phyloP scores from a whole-genome alignment of 2,113 vertebrate species.

The Jaculus jaculus region DNA sequence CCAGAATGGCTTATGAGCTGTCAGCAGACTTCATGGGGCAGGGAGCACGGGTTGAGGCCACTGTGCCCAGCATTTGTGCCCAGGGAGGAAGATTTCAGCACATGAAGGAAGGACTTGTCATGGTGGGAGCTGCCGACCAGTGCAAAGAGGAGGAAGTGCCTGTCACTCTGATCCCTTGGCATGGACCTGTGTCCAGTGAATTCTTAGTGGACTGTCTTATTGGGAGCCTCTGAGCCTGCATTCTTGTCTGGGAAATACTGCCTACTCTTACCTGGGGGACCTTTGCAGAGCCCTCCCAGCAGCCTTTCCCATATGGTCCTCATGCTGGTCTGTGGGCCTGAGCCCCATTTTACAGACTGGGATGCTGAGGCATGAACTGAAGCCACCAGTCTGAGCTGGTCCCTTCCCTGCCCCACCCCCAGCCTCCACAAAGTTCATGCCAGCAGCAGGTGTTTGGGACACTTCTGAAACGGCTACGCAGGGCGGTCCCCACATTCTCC shows the following conservation, averaged over 20 bases:
- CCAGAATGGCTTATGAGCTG: background rate
- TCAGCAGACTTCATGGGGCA: background rate
- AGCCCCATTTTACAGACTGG: background rate
- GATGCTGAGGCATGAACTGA: background rate
- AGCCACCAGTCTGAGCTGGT: background rate
- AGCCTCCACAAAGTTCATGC: background rate
- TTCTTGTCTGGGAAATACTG: background rate
- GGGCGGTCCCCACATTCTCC: background rate
- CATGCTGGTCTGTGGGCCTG: background rate
- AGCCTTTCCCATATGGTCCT: background rate
- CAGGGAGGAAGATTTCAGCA: background rate
- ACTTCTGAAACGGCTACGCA: no score
- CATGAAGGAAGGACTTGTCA: background rate
- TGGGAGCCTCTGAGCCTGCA: background rate
- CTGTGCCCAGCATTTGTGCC: no score
- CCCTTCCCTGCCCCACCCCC: background rate
- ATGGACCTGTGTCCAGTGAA: rapidly evolving
- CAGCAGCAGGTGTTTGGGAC: background rate
- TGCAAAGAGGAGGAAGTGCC: background rate
- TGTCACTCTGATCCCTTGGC: background rate
- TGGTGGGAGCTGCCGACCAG: background rate
- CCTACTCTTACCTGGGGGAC: background rate
- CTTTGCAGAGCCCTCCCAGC: background rate
- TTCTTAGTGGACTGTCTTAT: background rate
- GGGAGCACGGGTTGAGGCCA: background rate